phyloP scores from a whole-genome alignment of 1,140 invertebrate genomes.

The Dreissena rostriformis region DNA sequence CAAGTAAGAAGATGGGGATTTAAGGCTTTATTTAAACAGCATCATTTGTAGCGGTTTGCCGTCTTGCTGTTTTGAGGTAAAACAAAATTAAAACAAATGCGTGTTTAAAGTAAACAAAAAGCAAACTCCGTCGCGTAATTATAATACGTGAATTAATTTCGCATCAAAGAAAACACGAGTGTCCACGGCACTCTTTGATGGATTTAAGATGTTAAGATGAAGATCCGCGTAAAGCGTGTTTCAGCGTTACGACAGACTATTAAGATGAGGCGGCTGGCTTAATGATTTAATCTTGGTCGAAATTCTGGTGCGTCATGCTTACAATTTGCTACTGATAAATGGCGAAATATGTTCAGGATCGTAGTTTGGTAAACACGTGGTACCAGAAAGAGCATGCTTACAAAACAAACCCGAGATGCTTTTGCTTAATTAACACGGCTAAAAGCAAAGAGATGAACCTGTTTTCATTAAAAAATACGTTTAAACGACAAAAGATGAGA shows the following conservation, averaged over 20 bases:
- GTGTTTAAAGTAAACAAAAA: constrained; percentile 20
- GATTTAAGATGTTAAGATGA: constrained; percentile 9
- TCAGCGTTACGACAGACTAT: constrained; percentile 32
- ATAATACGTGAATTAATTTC: constrained; percentile 54
- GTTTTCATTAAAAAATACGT: no score
- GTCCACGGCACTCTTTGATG: not conserved
- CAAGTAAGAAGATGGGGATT: constrained; percentile 38
- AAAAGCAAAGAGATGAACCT: no score
- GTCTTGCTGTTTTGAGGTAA: constrained; percentile 43
- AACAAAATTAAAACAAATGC: constrained; percentile 55
- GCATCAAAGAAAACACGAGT: constrained; percentile 36
- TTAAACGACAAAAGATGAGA: no score
- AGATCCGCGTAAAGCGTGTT: constrained; percentile 23
- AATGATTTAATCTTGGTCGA: constrained; percentile 52
- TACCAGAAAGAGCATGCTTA: not conserved
- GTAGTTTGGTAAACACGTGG: not conserved
- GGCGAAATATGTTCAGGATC: not conserved
- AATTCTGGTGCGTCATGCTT: constrained; percentile 52
- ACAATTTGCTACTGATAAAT: constrained; percentile 22
- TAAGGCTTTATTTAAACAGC: constrained; percentile 51
- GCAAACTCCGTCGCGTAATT: constrained; percentile 40
- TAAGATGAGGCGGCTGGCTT: constrained; percentile 26
- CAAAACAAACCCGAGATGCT: not conserved
- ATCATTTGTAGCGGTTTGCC: constrained; percentile 47
- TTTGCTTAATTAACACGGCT: not conserved